These are phyloP conservation scores for Philereme transversata DNA, from an alignment of 2,888 invertebrate species.

Conservation along the genomic window DNA sequence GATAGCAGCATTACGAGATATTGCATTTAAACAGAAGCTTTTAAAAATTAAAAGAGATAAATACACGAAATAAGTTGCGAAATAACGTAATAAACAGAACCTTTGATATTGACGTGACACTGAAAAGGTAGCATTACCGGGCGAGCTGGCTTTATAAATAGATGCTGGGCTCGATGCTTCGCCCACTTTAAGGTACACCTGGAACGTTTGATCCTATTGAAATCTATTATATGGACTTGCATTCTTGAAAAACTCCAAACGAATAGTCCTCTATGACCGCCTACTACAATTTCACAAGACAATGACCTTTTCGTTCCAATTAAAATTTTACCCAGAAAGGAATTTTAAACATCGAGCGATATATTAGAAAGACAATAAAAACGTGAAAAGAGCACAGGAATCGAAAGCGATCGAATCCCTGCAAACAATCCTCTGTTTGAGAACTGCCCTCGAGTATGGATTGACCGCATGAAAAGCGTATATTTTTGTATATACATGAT, in stretches of 20 bases:
- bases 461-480: slow-evolving; percentile 7
- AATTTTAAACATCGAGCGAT: slow-evolving; percentile 1
- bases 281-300: not conserved
- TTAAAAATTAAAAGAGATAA: not conserved
- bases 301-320: slow-evolving; percentile 6
- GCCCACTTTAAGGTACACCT: slow-evolving; percentile 27
- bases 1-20: not conserved
- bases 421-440: slow-evolving; percentile 13
- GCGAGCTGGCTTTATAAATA: slow-evolving; percentile 47
- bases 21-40: not conserved
- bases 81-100: slow-evolving; percentile 23
- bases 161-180: slow-evolving; percentile 37
- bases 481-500: not conserved
- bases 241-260: not conserved
- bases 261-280: not conserved
- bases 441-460: slow-evolving; percentile 3
- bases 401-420: slow-evolving; percentile 13
- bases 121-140: slow-evolving; percentile 35
- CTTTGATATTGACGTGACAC: slow-evolving; percentile 28
- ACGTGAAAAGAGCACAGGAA: slow-evolving; percentile 16
- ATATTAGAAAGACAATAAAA: slow-evolving; percentile 14
- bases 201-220: slow-evolving; percentile 14
- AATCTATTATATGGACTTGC: slow-evolving; percentile 6
- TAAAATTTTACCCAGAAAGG: slow-evolving; percentile 16
- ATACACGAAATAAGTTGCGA: slow-evolving; percentile 13